phyloP scores from a whole-genome alignment of 2,113 vertebrate species.

The Apteryx owenii region DNA sequence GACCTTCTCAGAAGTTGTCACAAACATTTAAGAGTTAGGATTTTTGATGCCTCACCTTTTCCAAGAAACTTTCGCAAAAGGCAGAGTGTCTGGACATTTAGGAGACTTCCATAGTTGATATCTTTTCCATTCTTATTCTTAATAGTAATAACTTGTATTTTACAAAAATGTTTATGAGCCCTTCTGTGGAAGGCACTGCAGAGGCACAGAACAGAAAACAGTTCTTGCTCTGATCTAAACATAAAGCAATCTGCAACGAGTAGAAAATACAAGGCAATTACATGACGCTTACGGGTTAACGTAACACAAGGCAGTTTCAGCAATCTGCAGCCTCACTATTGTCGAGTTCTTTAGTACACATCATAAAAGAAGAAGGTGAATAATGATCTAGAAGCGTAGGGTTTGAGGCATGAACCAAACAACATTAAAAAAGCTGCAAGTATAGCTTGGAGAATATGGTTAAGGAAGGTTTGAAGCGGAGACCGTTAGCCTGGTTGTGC shows the following conservation, averaged over 20 bases:
- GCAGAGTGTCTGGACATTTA: background rate
- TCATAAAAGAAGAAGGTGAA: background rate
- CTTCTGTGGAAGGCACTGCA: background rate
- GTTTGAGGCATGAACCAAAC: background rate
- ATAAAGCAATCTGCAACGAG: background rate
- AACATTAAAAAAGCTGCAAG: background rate
- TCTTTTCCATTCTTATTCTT: background rate
- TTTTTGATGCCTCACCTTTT: background rate
- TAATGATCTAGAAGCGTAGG: background rate
- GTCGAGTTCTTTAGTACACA: background rate
- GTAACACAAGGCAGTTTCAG: background rate
- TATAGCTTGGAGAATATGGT: background rate
- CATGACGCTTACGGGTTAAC: background rate
- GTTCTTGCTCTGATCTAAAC: background rate
- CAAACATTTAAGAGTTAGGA: background rate
- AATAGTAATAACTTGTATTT: background rate
- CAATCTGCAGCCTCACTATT: background rate
- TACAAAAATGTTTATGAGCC: background rate
- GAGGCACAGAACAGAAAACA: background rate
- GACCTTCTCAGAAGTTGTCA: background rate
- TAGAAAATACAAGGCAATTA: background rate
- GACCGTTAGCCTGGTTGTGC: background rate
- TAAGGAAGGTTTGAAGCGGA: background rate
- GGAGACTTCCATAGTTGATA: background rate
- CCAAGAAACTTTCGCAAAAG: background rate